Conservation (phyloP, 2,113 vertebrate species). For the Kryptolebias marmoratus region DNA sequence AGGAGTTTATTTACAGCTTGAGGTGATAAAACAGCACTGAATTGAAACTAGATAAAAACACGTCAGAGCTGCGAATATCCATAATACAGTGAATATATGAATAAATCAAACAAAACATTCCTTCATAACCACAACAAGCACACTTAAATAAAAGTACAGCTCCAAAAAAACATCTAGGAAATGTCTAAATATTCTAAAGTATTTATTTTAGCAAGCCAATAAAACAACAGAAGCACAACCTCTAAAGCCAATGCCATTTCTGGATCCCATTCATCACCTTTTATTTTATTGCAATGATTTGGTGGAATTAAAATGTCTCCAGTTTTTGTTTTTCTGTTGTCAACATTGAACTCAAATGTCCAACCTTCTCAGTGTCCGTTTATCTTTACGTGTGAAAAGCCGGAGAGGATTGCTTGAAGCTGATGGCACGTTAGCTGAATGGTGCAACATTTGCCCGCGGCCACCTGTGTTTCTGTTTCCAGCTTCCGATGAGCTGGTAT, state of each 20-base stretch:
- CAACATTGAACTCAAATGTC: background rate
- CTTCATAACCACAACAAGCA: background rate
- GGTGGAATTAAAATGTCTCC: background rate
- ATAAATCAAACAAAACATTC: background rate
- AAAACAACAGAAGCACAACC: no score
- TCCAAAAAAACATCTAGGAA: background rate
- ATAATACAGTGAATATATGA: slow-evolving; percentile 69
- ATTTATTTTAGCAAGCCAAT: no score
- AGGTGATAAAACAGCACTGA: slow-evolving; percentile 10
- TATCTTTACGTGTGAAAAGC: slow-evolving; percentile 26
- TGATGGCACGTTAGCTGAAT: slow-evolving; percentile 27
- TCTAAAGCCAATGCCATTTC: no score
- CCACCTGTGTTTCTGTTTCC: slow-evolving; percentile 52
- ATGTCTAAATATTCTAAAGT: no score
- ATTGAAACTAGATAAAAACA: background rate
- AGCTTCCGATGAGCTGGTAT: slow-evolving; percentile 41
- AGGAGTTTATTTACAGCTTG: background rate
- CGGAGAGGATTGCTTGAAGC: slow-evolving; percentile 17
- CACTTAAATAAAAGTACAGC: background rate
- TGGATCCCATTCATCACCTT: background rate
- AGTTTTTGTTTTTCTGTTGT: background rate
- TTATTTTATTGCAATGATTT: background rate
- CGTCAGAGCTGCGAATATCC: background rate
- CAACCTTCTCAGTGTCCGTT: background rate
- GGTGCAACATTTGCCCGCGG: slow-evolving; percentile 39